phyloP scores from a whole-genome alignment of 2,113 vertebrate genomes.

The Arizona elegans region DNA sequence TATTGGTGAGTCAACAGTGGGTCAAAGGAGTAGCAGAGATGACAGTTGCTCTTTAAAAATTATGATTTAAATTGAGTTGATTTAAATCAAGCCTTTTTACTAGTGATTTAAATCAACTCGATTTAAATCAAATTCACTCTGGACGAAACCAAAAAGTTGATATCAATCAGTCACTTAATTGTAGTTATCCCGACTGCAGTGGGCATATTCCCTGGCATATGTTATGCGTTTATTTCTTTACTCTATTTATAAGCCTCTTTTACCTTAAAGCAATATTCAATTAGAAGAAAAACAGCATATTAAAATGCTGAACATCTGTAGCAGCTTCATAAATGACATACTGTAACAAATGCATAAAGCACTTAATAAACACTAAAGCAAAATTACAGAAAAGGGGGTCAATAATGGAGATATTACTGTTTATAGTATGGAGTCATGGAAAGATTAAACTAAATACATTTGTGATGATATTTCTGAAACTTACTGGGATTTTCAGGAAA shows the following conservation, averaged over 20 bases:
- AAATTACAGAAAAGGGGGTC: not conserved
- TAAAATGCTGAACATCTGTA: not conserved
- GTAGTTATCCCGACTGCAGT: not conserved
- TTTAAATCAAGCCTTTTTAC: too few relatives aligned
- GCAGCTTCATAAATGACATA: not conserved
- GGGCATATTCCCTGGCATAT: not conserved
- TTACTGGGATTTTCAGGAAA: not conserved
- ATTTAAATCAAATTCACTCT: too few relatives aligned
- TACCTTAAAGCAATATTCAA: not conserved
- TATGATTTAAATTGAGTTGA: too few relatives aligned
- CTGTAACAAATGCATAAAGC: not conserved
- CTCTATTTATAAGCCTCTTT: not conserved
- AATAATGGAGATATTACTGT: not conserved
- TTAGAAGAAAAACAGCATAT: not conserved
- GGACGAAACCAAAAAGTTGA: not conserved
- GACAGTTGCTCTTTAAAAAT: too few relatives aligned
- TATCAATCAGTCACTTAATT: not conserved
- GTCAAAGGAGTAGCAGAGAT: too few relatives aligned
- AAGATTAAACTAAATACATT: not conserved
- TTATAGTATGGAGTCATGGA: not conserved
- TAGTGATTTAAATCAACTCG: too few relatives aligned
- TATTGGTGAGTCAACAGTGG: too few relatives aligned
- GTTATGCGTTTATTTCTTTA: not conserved
- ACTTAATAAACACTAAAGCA: not conserved
- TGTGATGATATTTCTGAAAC: not conserved